A percentile compares a stretch with the other conserved stretches of the same genome.
phyloP scores from a whole-genome alignment of 2,888 invertebrate species.

The Athalia cordata region DNA sequence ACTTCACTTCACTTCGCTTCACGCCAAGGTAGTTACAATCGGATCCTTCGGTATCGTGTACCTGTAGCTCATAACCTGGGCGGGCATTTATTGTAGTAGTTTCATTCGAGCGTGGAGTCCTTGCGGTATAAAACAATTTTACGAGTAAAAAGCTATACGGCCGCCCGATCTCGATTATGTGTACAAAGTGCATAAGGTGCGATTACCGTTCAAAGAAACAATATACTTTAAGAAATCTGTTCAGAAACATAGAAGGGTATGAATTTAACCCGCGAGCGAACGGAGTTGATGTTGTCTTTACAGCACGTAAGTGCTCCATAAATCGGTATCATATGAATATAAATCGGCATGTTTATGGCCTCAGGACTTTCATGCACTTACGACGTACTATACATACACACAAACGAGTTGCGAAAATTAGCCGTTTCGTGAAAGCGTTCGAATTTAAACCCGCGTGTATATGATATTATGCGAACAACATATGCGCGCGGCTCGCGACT shows the following conservation, averaged over 20 bases:
- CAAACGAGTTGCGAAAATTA: constrained; percentile 28
- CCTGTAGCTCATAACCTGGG: constrained; percentile 27
- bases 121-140: constrained; percentile 42
- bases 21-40: constrained; percentile 40
- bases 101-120: constrained; percentile 47
- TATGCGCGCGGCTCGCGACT: no score
- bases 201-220: constrained; percentile 29
- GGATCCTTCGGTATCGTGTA: constrained; percentile 18
- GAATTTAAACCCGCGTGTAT: background rate
- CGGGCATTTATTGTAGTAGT: constrained; percentile 36
- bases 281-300: constrained; percentile 21
- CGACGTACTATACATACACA: background rate
- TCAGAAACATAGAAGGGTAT: background rate
- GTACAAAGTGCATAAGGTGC: constrained; percentile 39
- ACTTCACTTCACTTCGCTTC: constrained; percentile 29
- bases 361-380: constrained; percentile 10
- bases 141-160: constrained; percentile 24
- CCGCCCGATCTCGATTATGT: constrained; percentile 33
- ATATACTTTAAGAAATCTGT: constrained; percentile 27
- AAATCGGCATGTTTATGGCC: constrained; percentile 10
- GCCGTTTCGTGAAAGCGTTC: constrained; percentile 6
- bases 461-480: background rate
- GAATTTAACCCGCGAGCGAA: background rate
- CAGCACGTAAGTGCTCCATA: constrained; percentile 8
- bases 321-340: constrained; percentile 20